These are phyloP conservation scores for Oscheius onirici DNA, from an alignment of 2,888 invertebrate species.

Conservation along the genomic window DNA sequence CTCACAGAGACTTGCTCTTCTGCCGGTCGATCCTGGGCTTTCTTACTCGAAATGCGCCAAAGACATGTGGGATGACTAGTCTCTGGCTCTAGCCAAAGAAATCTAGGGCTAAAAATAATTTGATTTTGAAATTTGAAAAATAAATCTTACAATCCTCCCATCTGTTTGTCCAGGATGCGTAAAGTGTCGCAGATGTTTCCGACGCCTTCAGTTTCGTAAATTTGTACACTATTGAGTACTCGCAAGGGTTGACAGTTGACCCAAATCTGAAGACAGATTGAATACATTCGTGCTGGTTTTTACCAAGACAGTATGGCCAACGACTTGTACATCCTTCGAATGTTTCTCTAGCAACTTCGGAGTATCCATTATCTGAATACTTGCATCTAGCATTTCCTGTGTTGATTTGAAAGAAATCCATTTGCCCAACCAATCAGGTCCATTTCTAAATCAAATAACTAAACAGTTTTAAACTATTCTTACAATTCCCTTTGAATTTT, in stretches of 20 bases:
- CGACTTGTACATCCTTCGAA: too few species aligned
- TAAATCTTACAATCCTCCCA: neutral
- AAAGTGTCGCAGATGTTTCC: neutral
- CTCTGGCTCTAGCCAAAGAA: neutral
- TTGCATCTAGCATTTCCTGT: neutral
- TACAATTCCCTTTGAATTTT: neutral
- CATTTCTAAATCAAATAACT: neutral
- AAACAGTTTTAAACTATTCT: neutral
- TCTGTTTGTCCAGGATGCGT: neutral
- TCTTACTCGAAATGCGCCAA: too few species aligned
- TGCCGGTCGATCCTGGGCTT: too few species aligned
- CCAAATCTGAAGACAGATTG: neutral
- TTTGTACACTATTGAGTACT: neutral
- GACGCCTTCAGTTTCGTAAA: neutral
- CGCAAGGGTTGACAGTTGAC: neutral
- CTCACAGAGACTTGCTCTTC: too few species aligned
- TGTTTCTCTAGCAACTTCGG: too few species aligned
- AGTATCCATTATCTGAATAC: neutral
- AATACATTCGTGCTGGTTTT: too few species aligned
- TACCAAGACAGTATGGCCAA: too few species aligned
- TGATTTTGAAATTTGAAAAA: neutral
- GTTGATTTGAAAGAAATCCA: conserved; percentile 2
- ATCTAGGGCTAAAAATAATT: neutral
- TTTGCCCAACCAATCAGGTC: neutral
- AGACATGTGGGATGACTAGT: neutral